Evolutionary conservation across 2,888 invertebrate species (phyloP).

Genomic region (Apodemia zela): DNA sequence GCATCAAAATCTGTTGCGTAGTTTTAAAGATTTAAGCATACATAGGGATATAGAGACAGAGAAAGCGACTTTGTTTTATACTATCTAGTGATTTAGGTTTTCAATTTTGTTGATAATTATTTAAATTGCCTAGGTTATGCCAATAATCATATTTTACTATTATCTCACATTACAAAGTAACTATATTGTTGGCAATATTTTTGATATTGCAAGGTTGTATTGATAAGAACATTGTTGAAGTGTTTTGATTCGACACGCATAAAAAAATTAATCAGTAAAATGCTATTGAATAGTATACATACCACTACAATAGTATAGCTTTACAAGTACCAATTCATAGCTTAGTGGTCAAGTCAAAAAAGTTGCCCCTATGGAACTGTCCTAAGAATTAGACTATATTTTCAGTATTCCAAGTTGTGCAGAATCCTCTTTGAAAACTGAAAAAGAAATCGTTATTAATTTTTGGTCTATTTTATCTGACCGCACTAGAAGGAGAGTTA

Average conservation of each 20-base stretch:
- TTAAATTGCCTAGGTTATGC: not conserved
- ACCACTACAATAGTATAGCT: not conserved
- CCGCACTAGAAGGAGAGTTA: too few relatives aligned
- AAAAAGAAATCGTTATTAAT: too few relatives aligned
- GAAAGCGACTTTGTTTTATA: too few relatives aligned
- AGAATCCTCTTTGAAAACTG: not conserved
- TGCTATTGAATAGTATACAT: not conserved
- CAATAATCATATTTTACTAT: not conserved
- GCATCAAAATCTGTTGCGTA: too few relatives aligned
- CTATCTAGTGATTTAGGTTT: too few relatives aligned
- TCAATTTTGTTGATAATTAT: not conserved
- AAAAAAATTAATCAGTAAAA: not conserved
- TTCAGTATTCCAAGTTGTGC: not conserved
- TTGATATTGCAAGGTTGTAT: not conserved
- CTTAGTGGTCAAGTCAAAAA: too few relatives aligned
- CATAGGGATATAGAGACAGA: too few relatives aligned
- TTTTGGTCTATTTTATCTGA: too few relatives aligned
- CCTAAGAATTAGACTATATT: not conserved
- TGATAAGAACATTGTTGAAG: not conserved
- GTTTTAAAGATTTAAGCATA: too few relatives aligned
- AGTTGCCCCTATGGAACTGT: not conserved
- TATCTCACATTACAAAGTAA: not conserved
- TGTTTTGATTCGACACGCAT: not conserved
- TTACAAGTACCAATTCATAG: not conserved
- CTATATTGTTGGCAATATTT: not conserved